Conservation (phyloP, 2,888 invertebrate genomes). For the Drosophila leonis region DNA sequence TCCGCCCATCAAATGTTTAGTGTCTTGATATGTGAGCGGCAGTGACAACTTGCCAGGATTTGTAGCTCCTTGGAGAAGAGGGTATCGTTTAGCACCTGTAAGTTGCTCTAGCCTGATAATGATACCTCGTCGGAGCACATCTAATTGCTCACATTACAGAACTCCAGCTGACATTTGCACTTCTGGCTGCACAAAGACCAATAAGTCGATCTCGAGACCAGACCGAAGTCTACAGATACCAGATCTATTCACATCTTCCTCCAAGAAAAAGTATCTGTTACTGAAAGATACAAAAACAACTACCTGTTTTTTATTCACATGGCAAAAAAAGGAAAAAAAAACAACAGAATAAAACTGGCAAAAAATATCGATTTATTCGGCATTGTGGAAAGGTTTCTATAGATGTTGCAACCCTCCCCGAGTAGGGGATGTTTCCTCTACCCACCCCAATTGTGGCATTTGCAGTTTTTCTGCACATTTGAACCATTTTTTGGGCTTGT, state of each 20-base stretch:
- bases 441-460: constrained; percentile 51
- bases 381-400: constrained; percentile 43
- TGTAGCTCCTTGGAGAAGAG: neutral
- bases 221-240: constrained; percentile 23
- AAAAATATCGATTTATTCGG: constrained; percentile 59
- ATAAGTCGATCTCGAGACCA: constrained; percentile 68
- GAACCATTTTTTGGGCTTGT: constrained; percentile 28
- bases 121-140: constrained; percentile 48
- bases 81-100: constrained; percentile 70
- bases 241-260: constrained; percentile 61
- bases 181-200: constrained; percentile 63
- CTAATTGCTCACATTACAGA: constrained; percentile 73
- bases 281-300: constrained; percentile 46
- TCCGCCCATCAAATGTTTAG: constrained; percentile 59
- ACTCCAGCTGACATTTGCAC: constrained; percentile 73
- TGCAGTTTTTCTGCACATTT: constrained; percentile 20
- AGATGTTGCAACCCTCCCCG: constrained; percentile 59
- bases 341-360: constrained; percentile 8
- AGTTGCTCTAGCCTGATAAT: constrained; percentile 41
- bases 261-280: constrained; percentile 71
- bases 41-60: constrained; percentile 39
- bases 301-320: constrained; percentile 78
- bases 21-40: constrained; percentile 44
- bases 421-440: constrained; percentile 54
- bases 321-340: constrained; percentile 15